Evolutionary conservation across 2,888 invertebrate species (phyloP), one percentile per base, ranked within the genome.

Genomic region (Galerucella nymphaeae): DNA sequence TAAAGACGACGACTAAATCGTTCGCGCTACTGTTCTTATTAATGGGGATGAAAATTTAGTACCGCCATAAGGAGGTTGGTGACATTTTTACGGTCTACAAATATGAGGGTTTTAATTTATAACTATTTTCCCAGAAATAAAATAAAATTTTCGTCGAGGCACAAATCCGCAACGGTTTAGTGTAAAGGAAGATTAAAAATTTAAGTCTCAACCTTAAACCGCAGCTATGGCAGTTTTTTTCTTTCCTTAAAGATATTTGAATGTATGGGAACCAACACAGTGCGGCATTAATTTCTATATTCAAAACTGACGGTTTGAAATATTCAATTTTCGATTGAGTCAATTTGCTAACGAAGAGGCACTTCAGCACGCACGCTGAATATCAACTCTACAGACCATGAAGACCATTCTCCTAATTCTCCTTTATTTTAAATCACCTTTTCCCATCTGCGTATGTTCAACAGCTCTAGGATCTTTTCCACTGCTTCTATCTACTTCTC

Each of bases 51-150:
- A 41, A 30, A 59, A 59, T 23, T 59, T 59, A 59, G 13, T 18
- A 38, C 41, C 41, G 2, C 16, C 16, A 14, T 23, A 58, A 30
- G 58, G 30, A 13, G 58, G 4, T 58, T 5, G 30, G 23, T 23
- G 30, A 58, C 23, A 58, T 58, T 58, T 58, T 58, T n/a, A 58
- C 14, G 23, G 30, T 14, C 30, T 30, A 30, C 58, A 58, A 58
- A 58, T 58, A 58, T 58, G 30, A 23, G 30, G 58, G 9, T 53
- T 53, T 16, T 53, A 53, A 53, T 53, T 53, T 53, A 53, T 53
- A 53, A 53, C 53, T 53, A 53, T 53, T 53, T 53, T 53, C 18
- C 5, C 2, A 8, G 18, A 18, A 53, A 53, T 16, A 53, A 53
- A 53, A 53, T 16, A 53, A 53, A 53, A 53, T 16, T 53, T 9